Percentiles rank a stretch among this genome's conserved stretches.
Conservation (phyloP, 2,113 vertebrate species). For the Saccopteryx leptura region DNA sequence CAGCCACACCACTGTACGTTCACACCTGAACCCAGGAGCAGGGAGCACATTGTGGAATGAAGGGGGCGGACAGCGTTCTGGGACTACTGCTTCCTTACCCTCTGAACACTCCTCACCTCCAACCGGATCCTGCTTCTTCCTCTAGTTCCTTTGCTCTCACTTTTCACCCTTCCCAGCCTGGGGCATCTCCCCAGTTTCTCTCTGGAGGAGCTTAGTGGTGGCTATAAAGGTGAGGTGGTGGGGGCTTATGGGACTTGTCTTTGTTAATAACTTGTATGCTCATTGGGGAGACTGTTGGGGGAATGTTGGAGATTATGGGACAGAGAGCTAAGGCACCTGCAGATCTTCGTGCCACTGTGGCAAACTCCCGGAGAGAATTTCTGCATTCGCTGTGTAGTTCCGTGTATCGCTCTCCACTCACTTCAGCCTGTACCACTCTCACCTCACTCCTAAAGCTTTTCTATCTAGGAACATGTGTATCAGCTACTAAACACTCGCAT, state of each 20-base stretch:
- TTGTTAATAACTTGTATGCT: not conserved
- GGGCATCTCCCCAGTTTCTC: not conserved
- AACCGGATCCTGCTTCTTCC: fast-evolving
- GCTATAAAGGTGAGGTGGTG: not conserved
- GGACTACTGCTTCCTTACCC: no score
- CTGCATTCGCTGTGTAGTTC: not conserved
- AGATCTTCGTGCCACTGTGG: not conserved
- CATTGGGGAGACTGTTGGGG: not conserved
- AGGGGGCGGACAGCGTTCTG: not conserved
- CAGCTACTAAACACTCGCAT: constrained; percentile 6
- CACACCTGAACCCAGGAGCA: not conserved
- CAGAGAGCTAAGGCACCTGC: not conserved
- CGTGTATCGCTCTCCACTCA: not conserved
- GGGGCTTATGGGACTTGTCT: not conserved
- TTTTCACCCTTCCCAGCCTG: not conserved
- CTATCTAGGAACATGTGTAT: constrained; percentile 33
- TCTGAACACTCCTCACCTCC: not conserved
- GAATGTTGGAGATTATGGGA: not conserved
- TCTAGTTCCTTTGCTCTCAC: not conserved
- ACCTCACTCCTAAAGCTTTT: not conserved
- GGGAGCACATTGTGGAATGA: not conserved
- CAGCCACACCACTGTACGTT: not conserved
- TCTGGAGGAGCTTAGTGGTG: not conserved
- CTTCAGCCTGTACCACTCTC: not conserved
- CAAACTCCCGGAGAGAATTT: not conserved